A percentile compares a stretch with the other conserved stretches of the same genome.
Conservation (phyloP, 2,888 invertebrate genomes). For the Drosophila cognata region DNA sequence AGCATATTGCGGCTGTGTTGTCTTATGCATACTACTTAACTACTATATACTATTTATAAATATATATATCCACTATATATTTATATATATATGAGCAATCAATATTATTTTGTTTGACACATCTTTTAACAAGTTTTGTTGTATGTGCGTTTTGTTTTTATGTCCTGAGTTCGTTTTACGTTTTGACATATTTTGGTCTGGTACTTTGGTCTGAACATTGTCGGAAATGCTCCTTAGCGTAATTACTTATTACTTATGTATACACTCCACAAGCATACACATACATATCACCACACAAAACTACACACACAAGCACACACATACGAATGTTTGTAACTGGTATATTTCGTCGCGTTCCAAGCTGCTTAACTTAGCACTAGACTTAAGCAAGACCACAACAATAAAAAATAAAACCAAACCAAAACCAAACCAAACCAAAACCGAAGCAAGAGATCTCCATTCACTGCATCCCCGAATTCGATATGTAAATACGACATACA, state of each 20-base stretch:
- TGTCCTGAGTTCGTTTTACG: conserved; percentile 64
- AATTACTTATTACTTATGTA: conserved; percentile 69
- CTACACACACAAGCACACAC: conserved; percentile 31
- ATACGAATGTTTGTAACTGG: conserved; percentile 59
- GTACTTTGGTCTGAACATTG: conserved; percentile 79
- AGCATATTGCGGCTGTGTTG: conserved; percentile 81
- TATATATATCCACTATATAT: conserved; percentile 54
- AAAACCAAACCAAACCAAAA: conserved; percentile 34
- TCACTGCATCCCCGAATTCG: conserved; percentile 56
- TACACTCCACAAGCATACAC: conserved; percentile 41
- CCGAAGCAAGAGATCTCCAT: conserved; percentile 38
- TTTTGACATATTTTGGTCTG: conserved; percentile 69
- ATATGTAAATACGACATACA: conserved; percentile 54
- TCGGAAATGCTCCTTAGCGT: conserved; percentile 78
- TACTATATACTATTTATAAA: conserved; percentile 49
- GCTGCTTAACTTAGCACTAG: conserved; percentile 74
- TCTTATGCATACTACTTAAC: conserved; percentile 74
- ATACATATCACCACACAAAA: conserved; percentile 26
- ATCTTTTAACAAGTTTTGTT: conserved; percentile 68
- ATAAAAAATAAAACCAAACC: conserved; percentile 21
- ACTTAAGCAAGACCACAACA: conserved; percentile 51
- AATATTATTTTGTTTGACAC: conserved; percentile 57
- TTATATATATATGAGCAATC: conserved; percentile 49
- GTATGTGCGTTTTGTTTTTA: conserved; percentile 74
- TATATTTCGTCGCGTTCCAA: conserved; percentile 67